Conservation (phyloP, 2,888 invertebrate genomes). For the Hoplodrina ambigua region DNA sequence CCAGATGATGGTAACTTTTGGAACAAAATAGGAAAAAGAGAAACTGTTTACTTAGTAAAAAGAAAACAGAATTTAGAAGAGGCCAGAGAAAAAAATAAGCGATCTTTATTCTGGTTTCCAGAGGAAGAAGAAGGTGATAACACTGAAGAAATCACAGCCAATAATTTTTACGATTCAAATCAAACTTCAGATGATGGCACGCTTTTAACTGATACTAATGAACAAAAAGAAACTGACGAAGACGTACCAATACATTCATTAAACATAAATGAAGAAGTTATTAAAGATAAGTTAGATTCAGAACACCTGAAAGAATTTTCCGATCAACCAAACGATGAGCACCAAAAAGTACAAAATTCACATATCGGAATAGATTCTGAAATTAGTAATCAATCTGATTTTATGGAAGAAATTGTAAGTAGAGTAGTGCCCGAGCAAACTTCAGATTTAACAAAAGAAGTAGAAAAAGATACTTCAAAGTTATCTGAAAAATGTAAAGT, state of each 20-base stretch:
- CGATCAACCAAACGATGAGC: conserved; percentile 6
- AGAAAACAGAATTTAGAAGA: conserved; percentile 89
- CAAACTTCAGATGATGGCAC: neutral
- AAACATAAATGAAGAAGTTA: neutral
- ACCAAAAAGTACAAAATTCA: neutral
- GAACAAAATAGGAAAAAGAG: conserved; percentile 92
- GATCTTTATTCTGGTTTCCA: conserved; percentile 82
- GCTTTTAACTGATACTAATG: conserved; percentile 2
- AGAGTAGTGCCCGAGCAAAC: conserved; percentile 8
- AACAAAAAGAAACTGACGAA: neutral
- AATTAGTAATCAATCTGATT: neutral
- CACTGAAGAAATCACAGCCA: conserved; percentile 13
- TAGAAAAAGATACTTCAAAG: conserved; percentile 10
- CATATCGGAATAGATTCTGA: neutral
- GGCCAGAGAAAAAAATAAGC: conserved; percentile 78
- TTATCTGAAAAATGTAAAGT: conserved; percentile 11
- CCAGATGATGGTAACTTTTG: conserved; percentile 91
- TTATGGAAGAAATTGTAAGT: conserved; percentile 1
- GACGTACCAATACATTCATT: neutral
- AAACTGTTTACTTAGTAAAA: conserved; percentile 91
- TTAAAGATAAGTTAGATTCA: conserved; percentile 5
- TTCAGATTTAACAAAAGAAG: conserved; percentile 6
- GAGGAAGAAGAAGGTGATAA: conserved; percentile 70
- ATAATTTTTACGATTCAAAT: conserved; percentile 13
- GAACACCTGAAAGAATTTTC: neutral